Conservation (phyloP, 2,888 invertebrate genomes). For the Apodemia mormo region DNA sequence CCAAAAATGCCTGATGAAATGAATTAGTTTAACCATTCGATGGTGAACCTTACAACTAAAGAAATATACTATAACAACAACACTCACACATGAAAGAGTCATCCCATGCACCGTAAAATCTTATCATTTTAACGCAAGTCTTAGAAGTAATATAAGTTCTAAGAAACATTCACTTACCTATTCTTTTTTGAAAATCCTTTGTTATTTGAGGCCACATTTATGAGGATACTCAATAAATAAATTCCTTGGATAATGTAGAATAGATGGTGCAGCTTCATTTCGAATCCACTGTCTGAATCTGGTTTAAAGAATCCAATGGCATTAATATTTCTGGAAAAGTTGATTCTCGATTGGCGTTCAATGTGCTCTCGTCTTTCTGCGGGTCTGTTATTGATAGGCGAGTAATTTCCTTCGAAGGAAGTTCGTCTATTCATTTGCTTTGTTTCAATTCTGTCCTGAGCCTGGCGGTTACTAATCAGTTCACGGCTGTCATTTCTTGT, state of each 20-base stretch:
- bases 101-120: too few relatives aligned
- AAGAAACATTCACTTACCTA: conserved; percentile 23
- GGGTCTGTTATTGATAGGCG: neutral
- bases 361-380: neutral
- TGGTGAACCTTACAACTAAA: too few relatives aligned
- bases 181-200: conserved; percentile 27
- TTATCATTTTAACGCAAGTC: too few relatives aligned
- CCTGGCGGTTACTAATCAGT: neutral
- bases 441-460: neutral
- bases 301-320: neutral
- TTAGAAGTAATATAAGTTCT: neutral
- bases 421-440: conserved; percentile 3
- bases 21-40: too few relatives aligned
- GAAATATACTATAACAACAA: too few relatives aligned
- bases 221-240: conserved; percentile 56
- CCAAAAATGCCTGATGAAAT: too few relatives aligned
- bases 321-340: neutral
- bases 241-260: conserved; percentile 62
- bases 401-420: neutral
- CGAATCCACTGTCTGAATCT: conserved; percentile 11
- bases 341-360: neutral
- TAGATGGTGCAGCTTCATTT: conserved; percentile 55
- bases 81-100: too few relatives aligned
- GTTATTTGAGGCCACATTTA: conserved; percentile 47
- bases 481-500: neutral